Base-by-base conservation (phyloP, 2,888 invertebrate species). In the Baccha elongata region DNA sequence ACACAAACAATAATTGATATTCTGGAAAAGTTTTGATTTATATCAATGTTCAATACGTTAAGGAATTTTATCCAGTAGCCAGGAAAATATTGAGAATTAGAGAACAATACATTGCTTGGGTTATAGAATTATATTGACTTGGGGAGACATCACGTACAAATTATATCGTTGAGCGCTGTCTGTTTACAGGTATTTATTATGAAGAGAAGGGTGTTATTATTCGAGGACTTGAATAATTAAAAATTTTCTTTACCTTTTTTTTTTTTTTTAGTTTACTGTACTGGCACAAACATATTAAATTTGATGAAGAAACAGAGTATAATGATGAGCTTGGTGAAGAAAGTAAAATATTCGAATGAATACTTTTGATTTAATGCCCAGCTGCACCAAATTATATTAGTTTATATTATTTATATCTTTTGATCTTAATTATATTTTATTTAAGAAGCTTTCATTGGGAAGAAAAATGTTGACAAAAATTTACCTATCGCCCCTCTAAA, bases 1-100 rank as follows among this genome's bases (percentile, higher is more conserved):
- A 23, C 15, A 58, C 5, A 8, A 50, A 37, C 3, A 11, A 17
- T 65, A 76, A 78, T 83, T 83, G 35, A 68, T 78, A 83, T 83
- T 78, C 83, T 83, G 68, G 26, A 78, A 73, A 83, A 73, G 83
- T 83, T 78, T 83, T 78, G 67, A 83, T 78, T 73, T 78, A 78
- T 78, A 42, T 83, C 60, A 46, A 64, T 32, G 26, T 55, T 64
- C 40, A 55, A 19, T 60, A 83, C 78, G 83, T 83, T 52, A 21
- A 64, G 68, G 83, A 78, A 83, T 83, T 72, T 58, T 53, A n/a
- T 65, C 48, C 46, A 52, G 50, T 62, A 46, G 55, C 52, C 7
- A 50, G 21, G 48, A 42, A 58, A 48, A 40, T 23, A n/a, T n/a
- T n/a, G n/a, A n/a, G n/a, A n/a, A n/a, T n/a, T n/a, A 15, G 26